Base-by-base conservation (phyloP, 2,797 vertebrate species). In the Harpagifer antarcticus region DNA sequence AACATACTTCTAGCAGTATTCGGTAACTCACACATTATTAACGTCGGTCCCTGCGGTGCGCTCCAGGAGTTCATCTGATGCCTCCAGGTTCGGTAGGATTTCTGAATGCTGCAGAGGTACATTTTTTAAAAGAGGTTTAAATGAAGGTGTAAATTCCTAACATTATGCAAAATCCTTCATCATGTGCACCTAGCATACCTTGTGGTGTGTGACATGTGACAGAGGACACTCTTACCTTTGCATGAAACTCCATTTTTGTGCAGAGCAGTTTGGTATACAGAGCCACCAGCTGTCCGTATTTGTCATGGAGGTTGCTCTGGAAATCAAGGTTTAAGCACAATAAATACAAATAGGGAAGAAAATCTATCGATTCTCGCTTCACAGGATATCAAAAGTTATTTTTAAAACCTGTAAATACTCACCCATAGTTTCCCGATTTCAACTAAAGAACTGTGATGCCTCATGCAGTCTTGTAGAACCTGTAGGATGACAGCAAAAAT, bases 401-500 rank as follows among this genome's bases (percentile, higher is more conserved):
- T 61, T 55, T 4, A 9, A 23, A 64, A 47, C 0, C 52, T 60
- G 4, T 2, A 3, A 17, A 5, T 27, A 94, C 97, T 96, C 88
- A 99, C 98, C 98, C 98, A 99, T 48, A 98, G 81, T 53, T 95
- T 91, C 3, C 98, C 98, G 0, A 94, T 92, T 90, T 99, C 98
- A 47, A 95, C 92, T 15, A 99, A 91, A 85, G 95, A 96, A 78
- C 97, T 94, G 84, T 96, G 96, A 85, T 99, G 98, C 72, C 98
- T 95, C 93, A 97, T 96, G 78, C 97, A 99, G 88, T 99, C 98
- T n/a, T 99, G 97, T 23, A 99, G 94, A 64, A 97, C 97, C 98
- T 99, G 90, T n/a, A 67, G n/a, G 33, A 43, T 1, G 27, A 83
- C 16, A 72, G 17, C 27, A 43, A 17, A 13, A 7, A 53, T 57